Evolutionary conservation across 2,113 vertebrate species (phyloP).

Genomic region (Rissa tridactyla): DNA sequence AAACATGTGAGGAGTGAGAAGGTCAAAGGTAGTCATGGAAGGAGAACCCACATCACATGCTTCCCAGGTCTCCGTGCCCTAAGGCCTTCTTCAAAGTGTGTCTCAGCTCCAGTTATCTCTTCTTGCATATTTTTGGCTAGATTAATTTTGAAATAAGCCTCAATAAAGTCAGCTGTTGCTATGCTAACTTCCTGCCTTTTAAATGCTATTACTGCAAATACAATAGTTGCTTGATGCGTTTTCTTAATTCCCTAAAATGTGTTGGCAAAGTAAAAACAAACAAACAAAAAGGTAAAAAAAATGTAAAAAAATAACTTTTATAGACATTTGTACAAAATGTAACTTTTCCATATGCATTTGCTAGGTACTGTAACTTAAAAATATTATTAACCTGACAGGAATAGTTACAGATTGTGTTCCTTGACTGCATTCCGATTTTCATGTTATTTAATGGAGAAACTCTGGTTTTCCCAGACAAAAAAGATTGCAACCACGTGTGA

Average conservation of each 20-base stretch:
- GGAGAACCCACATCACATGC: background rate
- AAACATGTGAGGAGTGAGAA: background rate
- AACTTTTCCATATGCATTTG: background rate
- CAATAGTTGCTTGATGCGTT: background rate
- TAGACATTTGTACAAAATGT: background rate
- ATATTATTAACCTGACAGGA: background rate
- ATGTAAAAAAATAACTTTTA: background rate
- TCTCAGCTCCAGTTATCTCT: background rate
- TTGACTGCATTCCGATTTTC: background rate
- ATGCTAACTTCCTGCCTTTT: background rate
- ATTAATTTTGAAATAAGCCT: background rate
- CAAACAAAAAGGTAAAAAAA: background rate
- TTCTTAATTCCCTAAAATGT: background rate
- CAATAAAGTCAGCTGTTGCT: background rate
- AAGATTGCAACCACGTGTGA: background rate
- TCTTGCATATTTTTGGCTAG: background rate
- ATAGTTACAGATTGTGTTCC: background rate
- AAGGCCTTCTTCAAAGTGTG: background rate
- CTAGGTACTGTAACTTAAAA: background rate
- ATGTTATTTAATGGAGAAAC: background rate
- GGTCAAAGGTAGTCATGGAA: background rate
- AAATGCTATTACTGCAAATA: background rate
- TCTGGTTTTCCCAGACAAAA: background rate
- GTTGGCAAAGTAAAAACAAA: background rate
- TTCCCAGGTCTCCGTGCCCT: background rate